These are phyloP conservation scores for Xylocampa areola DNA, from an alignment of 2,888 invertebrate species.

Conservation along the genomic window DNA sequence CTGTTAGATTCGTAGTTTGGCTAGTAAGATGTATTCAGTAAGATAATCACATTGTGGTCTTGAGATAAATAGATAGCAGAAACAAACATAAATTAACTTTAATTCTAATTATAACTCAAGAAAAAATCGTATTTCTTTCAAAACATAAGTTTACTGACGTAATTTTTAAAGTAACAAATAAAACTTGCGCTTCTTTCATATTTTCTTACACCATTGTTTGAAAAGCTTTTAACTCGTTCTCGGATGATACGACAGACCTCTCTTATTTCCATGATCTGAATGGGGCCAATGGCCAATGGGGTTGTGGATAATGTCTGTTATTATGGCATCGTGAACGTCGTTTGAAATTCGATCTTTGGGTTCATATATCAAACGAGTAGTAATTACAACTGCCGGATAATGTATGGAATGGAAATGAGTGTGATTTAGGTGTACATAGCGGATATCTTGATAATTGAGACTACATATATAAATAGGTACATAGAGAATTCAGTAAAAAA, in stretches of 20 bases:
- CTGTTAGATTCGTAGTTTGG: slow-evolving; percentile 16
- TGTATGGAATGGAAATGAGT: slow-evolving; percentile 5
- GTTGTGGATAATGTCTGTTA: slow-evolving; percentile 14
- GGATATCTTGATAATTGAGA: slow-evolving; percentile 9
- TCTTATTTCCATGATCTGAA: neutral
- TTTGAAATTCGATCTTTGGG: slow-evolving; percentile 41
- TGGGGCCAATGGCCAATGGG: neutral
- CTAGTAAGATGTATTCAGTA: neutral
- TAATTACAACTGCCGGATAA: slow-evolving; percentile 28
- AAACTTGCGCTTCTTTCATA: too few relatives aligned
- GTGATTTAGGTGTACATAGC: neutral
- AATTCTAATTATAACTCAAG: too few relatives aligned
- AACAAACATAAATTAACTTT: too few relatives aligned
- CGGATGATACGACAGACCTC: too few relatives aligned
- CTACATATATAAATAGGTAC: too few relatives aligned
- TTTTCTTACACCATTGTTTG: too few relatives aligned
- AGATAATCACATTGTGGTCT: neutral
- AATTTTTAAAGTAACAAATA: too few relatives aligned
- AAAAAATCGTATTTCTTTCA: too few relatives aligned
- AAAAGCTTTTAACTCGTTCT: too few relatives aligned
- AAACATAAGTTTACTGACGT: too few relatives aligned
- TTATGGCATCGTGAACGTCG: slow-evolving; percentile 19
- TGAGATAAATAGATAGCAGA: too few relatives aligned
- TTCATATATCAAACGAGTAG: neutral
- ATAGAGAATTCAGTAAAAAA: too few relatives aligned